These are phyloP conservation scores for Nemotelus pantherinus DNA, from an alignment of 2,888 invertebrate genomes.

Conservation along the genomic window DNA sequence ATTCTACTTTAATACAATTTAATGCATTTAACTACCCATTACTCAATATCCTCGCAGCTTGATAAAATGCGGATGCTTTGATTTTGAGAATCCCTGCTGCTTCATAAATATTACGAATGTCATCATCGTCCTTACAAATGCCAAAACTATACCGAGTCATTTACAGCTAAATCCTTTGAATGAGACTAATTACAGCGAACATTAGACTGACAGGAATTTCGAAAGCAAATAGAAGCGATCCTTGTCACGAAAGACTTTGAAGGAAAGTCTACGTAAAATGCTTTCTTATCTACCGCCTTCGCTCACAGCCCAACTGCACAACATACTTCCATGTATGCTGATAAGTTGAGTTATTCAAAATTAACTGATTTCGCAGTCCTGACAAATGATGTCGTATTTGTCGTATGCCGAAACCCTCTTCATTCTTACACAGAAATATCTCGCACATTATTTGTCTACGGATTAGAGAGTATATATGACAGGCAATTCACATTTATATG, in stretches of 20 bases:
- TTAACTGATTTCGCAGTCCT: background rate
- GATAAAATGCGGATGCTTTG: too few relatives aligned
- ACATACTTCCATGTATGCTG: background rate
- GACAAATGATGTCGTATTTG: conserved; percentile 17
- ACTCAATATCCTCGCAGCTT: too few relatives aligned
- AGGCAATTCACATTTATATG: background rate
- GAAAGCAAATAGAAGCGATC: background rate
- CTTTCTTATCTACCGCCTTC: too few relatives aligned
- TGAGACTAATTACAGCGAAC: conserved; percentile 13
- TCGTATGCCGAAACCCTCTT: background rate
- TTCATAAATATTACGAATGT: background rate
- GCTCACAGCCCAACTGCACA: too few relatives aligned
- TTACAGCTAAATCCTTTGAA: conserved; percentile 7
- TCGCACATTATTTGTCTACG: conserved; percentile 3
- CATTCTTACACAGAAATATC: background rate
- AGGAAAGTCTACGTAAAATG: too few relatives aligned
- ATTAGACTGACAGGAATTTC: conserved; percentile 10
- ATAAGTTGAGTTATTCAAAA: conserved; percentile 10
- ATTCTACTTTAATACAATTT: too few relatives aligned
- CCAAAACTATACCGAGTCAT: conserved; percentile 2
- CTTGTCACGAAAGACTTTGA: background rate
- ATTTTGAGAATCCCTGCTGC: background rate
- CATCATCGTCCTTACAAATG: background rate
- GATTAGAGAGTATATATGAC: conserved; percentile 17
- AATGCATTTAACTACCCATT: too few relatives aligned